Percentiles rank a stretch among this genome's conserved stretches.
Evolutionary conservation across 1,140 invertebrate species (phyloP).

Genomic region (Calycopis cecrops): DNA sequence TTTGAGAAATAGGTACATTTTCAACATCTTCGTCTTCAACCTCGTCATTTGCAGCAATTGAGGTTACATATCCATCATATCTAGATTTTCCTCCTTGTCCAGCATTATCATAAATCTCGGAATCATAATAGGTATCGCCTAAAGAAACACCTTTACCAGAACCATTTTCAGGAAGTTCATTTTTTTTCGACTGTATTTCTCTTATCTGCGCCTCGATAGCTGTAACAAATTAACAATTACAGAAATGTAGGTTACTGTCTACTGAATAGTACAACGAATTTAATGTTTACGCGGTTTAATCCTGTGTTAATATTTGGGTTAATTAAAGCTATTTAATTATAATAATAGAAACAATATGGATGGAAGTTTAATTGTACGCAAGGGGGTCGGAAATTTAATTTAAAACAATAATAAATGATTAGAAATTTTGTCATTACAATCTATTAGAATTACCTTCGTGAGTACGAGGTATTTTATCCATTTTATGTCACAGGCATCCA

Average conservation of each 20-base stretch:
- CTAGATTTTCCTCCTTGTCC: slow-evolving; percentile 81
- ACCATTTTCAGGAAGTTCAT: slow-evolving; percentile 79
- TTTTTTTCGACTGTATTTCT: slow-evolving; percentile 92
- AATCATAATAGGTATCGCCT: slow-evolving; percentile 92
- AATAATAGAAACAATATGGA: no score
- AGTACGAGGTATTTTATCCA: slow-evolving; percentile 86
- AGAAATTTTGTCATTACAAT: no score
- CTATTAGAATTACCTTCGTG: slow-evolving; percentile 83
- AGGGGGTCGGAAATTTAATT: no score
- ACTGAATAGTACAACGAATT: neutral
- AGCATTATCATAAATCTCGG: slow-evolving; percentile 91
- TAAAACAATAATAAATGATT: no score
- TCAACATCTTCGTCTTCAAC: slow-evolving; percentile 95
- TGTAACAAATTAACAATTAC: slow-evolving; percentile 58
- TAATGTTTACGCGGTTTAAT: no score
- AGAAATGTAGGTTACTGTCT: neutral
- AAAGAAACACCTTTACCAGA: slow-evolving; percentile 86
- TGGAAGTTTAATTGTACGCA: no score
- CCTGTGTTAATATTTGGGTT: no score
- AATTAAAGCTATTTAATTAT: no score
- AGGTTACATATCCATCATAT: slow-evolving; percentile 96
- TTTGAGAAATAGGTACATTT: slow-evolving; percentile 82
- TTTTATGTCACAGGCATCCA: slow-evolving; percentile 47
- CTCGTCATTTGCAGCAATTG: slow-evolving; percentile 95
- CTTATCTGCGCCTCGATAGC: slow-evolving; percentile 96